Conservation (phyloP, 2,113 vertebrate species). For the Deroptyus accipitrinus region DNA sequence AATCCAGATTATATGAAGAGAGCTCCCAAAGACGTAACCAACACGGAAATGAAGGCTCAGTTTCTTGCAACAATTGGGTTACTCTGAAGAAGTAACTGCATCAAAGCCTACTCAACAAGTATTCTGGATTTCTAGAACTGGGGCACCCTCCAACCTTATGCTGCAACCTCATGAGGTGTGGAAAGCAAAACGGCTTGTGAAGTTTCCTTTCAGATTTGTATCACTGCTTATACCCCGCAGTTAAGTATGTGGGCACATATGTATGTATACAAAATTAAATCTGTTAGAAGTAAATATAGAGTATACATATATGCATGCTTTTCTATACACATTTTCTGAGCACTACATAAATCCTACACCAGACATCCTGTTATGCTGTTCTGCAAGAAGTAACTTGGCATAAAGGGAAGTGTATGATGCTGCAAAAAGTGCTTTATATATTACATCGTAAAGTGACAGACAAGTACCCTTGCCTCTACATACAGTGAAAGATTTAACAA, state of each 20-base stretch:
- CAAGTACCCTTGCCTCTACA: neutral
- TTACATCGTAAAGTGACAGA: neutral
- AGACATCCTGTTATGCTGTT: neutral
- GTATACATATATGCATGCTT: too few species aligned
- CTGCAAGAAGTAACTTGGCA: neutral
- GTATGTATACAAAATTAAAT: neutral
- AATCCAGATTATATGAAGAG: neutral
- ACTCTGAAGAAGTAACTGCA: neutral
- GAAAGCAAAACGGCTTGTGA: fast-evolving
- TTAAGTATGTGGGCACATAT: neutral
- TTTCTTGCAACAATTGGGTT: neutral
- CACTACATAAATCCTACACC: neutral
- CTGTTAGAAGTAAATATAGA: neutral
- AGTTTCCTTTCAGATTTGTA: neutral
- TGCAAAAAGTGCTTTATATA: neutral
- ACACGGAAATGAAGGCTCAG: neutral
- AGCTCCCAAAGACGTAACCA: neutral
- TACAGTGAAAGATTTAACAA: neutral
- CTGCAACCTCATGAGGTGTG: fast-evolving
- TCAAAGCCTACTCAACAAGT: neutral
- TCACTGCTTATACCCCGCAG: neutral
- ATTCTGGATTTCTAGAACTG: neutral
- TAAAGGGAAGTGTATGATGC: neutral
- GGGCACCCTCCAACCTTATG: neutral
- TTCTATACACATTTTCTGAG: neutral